phyloP scores from a whole-genome alignment of 53 echinoderm and acorn worm genomes.

The Zoroaster sp. region DNA sequence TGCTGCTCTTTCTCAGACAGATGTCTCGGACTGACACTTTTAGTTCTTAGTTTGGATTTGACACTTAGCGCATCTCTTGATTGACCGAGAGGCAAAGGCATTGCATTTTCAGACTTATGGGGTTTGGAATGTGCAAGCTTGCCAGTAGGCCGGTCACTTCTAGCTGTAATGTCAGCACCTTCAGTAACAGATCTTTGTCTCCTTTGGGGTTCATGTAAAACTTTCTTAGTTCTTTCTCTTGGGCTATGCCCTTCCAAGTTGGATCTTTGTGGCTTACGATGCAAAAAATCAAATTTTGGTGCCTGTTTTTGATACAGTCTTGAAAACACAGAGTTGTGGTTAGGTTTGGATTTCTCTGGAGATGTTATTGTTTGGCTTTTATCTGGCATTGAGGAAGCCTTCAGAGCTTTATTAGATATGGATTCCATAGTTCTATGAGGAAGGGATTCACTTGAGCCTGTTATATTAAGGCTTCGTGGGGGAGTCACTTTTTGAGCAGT shows the following conservation, averaged over 20 bases:
- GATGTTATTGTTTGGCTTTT: neutral
- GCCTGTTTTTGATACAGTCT: conserved; percentile 74
- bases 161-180: conserved; percentile 24
- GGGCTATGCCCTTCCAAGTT: conserved; percentile 42
- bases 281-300: conserved; percentile 83
- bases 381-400: neutral
- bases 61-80: neutral
- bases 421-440: conserved; percentile 22
- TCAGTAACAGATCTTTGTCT: conserved; percentile 60
- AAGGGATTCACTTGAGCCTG: neutral
- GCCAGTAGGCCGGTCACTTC: conserved; percentile 10
- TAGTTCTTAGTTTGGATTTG: conserved; percentile 39
- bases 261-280: conserved; percentile 47
- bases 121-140: conserved; percentile 19
- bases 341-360: conserved; percentile 6
- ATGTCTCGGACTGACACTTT: conserved; percentile 41
- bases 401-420: neutral
- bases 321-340: conserved; percentile 74
- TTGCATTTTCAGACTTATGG: neutral
- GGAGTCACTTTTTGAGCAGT: neutral
- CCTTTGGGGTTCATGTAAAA: conserved; percentile 39
- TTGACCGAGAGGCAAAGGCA: neutral
- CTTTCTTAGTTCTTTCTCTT: conserved; percentile 40
- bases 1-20: neutral
- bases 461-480: neutral